Conservation (phyloP, 2,888 invertebrate genomes). For the Cerceris ruficornis region DNA sequence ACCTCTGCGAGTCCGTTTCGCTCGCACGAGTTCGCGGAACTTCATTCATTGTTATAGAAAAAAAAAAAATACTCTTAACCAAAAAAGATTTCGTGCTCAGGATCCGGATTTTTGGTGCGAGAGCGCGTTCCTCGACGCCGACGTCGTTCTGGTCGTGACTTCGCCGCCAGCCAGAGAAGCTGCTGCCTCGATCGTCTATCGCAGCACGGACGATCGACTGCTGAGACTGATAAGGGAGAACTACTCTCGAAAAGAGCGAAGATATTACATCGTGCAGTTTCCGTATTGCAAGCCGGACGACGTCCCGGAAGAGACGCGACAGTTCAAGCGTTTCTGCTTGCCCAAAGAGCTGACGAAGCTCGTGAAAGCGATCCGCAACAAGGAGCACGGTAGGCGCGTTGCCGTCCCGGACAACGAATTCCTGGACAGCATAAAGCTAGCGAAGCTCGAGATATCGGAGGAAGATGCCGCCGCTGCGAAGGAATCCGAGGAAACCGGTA, state of each 20-base stretch:
- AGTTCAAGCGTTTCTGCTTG: constrained; percentile 72
- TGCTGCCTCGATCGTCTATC: constrained; percentile 66
- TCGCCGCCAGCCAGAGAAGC: constrained; percentile 70
- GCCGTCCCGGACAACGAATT: constrained; percentile 68
- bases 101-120: constrained; percentile 78
- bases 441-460: constrained; percentile 60
- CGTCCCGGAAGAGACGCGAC: constrained; percentile 75
- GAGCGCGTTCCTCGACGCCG: constrained; percentile 73
- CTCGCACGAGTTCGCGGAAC: neutral
- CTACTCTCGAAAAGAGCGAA: constrained; percentile 69
- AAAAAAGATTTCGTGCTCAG: constrained; percentile 61
- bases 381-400: constrained; percentile 65
- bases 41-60: neutral
- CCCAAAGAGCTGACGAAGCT: constrained; percentile 75
- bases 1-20: neutral
- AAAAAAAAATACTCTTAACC: too few relatives aligned
- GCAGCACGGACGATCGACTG: constrained; percentile 73
- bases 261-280: constrained; percentile 74
- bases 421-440: constrained; percentile 71
- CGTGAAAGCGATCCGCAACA: constrained; percentile 72
- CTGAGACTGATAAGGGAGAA: constrained; percentile 74
- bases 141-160: constrained; percentile 74
- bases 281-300: constrained; percentile 76
- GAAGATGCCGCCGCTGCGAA: constrained; percentile 41
- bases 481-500: constrained; percentile 66